phyloP scores from a whole-genome alignment of 1,140 invertebrate genomes.

The Drosophila tristis region DNA sequence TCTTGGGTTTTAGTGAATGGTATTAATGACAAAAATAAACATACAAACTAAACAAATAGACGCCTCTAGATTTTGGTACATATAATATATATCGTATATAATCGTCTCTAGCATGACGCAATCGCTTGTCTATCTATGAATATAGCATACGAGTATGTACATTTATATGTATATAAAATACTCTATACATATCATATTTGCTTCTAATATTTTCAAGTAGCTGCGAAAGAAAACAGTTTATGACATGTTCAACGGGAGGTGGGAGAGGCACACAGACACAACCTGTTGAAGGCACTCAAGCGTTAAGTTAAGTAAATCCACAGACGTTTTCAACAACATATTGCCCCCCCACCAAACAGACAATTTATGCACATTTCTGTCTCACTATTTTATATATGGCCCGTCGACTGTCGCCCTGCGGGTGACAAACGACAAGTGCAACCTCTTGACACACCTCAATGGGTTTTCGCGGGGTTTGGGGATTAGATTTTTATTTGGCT shows the following conservation, averaged over 20 bases:
- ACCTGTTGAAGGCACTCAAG: conserved; percentile 31
- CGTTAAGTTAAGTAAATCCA: conserved; percentile 46
- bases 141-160: conserved; percentile 13
- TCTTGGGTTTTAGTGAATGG: conserved; percentile 11
- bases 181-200: conserved; percentile 32
- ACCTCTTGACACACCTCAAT: conserved; percentile 34
- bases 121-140: conserved; percentile 37
- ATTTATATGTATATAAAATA: background rate
- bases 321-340: no score
- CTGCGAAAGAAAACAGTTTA: conserved; percentile 26
- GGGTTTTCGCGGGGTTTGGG: conserved; percentile 7
- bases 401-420: conserved; percentile 20
- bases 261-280: background rate
- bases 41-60: conserved; percentile 31
- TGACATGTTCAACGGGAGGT: conserved; percentile 17
- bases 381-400: conserved; percentile 10
- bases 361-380: conserved; percentile 31
- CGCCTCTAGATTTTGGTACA: conserved; percentile 32
- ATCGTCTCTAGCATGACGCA: conserved; percentile 30
- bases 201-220: conserved; percentile 54
- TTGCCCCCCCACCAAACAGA: background rate
- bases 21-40: conserved; percentile 49
- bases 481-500: conserved; percentile 16
- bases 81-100: conserved; percentile 19
- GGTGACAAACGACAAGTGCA: conserved; percentile 44